phyloP scores from a whole-genome alignment of 2,888 invertebrate species.

The Thera obeliscata region DNA sequence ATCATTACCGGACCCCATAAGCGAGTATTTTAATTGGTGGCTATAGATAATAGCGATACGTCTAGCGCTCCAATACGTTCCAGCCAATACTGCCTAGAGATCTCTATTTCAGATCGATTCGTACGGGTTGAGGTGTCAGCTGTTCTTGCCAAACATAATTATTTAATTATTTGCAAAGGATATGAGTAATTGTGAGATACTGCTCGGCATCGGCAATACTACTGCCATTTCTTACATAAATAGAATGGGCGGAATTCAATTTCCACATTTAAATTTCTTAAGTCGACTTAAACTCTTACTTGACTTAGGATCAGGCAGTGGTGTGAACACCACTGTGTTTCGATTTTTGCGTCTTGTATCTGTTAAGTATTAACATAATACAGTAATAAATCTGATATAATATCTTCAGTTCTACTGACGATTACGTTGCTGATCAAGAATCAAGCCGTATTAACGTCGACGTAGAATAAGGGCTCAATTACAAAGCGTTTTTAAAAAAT shows the following conservation, averaged over 20 bases:
- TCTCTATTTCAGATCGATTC: not conserved
- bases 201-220: not conserved
- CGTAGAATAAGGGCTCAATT: constrained; percentile 2
- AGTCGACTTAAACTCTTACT: not conserved
- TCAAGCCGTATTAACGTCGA: constrained; percentile 5
- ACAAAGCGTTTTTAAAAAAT: not conserved
- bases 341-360: not conserved
- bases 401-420: not conserved
- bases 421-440: constrained; percentile 2
- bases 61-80: not conserved
- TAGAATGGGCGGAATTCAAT: too few species aligned
- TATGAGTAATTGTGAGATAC: not conserved
- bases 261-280: too few species aligned
- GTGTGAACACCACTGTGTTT: constrained; percentile 1
- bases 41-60: not conserved
- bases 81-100: not conserved
- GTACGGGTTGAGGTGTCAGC: constrained; percentile 1
- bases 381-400: not conserved
- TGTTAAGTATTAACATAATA: too few species aligned
- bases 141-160: not conserved
- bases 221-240: not conserved
- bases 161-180: not conserved
- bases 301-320: constrained; percentile 3
- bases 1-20: not conserved
- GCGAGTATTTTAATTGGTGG: not conserved